phyloP scores from a whole-genome alignment of 2,888 invertebrate genomes.

The Trissolcus brochymenae region DNA sequence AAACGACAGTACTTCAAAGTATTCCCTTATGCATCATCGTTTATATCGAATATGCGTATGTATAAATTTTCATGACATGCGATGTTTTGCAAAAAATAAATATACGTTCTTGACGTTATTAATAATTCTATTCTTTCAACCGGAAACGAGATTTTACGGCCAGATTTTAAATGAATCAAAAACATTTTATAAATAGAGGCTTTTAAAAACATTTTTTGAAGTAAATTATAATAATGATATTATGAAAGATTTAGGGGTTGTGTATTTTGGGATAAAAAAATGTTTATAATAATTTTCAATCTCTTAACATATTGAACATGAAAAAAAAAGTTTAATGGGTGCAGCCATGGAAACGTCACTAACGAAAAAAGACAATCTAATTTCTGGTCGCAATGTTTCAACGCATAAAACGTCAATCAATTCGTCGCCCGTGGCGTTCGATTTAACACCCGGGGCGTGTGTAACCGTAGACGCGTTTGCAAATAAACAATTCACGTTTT shows the following conservation, averaged over 20 bases:
- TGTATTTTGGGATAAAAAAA: too few species aligned
- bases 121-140: too few species aligned
- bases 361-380: conserved; percentile 52
- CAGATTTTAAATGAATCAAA: too few species aligned
- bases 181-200: too few species aligned
- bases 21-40: conserved; percentile 37
- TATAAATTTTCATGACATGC: conserved; percentile 43
- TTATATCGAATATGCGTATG: conserved; percentile 46
- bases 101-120: conserved; percentile 20
- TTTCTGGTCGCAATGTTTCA: conserved; percentile 37
- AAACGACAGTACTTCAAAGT: conserved; percentile 26
- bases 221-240: too few species aligned
- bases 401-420: conserved; percentile 48
- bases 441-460: conserved; percentile 23
- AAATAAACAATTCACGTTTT: conserved; percentile 52
- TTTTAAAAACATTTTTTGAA: too few species aligned
- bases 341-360: conserved; percentile 26
- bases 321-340: background rate
- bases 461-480: conserved; percentile 37
- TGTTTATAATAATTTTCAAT: too few species aligned
- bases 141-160: too few species aligned
- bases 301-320: background rate
- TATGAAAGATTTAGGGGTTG: too few species aligned
- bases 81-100: conserved; percentile 32
- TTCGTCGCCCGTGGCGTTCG: conserved; percentile 32